phyloP scores from a whole-genome alignment of 1,140 invertebrate species.

The Bombus balteatus region DNA sequence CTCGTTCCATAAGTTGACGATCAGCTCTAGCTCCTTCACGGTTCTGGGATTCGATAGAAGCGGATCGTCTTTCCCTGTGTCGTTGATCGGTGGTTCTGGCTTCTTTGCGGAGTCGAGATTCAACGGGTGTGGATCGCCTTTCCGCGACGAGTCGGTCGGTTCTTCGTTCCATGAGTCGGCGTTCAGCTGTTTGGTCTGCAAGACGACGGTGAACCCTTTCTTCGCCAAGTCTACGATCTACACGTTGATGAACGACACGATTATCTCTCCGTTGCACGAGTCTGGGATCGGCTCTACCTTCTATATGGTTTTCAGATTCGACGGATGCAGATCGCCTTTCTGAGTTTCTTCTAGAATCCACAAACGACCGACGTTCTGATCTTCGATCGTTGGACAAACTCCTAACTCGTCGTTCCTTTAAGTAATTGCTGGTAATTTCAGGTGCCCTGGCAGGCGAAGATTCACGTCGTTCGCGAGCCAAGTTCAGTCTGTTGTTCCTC shows the following conservation, averaged over 20 bases:
- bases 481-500: not conserved
- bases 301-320: not conserved
- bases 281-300: not conserved
- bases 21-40: not conserved
- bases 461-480: slow-evolving; percentile 16
- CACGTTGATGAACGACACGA: not conserved
- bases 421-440: slow-evolving; percentile 11
- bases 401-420: slow-evolving; percentile 20
- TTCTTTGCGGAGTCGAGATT: too few relatives aligned
- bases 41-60: too few relatives aligned
- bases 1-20: too few relatives aligned
- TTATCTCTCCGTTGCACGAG: not conserved
- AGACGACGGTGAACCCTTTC: not conserved
- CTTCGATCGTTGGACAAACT: not conserved
- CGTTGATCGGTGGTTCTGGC: too few relatives aligned
- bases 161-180: not conserved
- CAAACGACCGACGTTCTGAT: not conserved
- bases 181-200: not conserved
- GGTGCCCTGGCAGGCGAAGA: not conserved
- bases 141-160: too few relatives aligned
- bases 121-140: too few relatives aligned
- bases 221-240: not conserved
- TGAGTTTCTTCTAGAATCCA: not conserved
- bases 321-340: not conserved
- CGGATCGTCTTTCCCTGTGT: not conserved